Evolutionary conservation across 2,113 vertebrate species (phyloP).

Genomic region (Marmota flaviventris): DNA sequence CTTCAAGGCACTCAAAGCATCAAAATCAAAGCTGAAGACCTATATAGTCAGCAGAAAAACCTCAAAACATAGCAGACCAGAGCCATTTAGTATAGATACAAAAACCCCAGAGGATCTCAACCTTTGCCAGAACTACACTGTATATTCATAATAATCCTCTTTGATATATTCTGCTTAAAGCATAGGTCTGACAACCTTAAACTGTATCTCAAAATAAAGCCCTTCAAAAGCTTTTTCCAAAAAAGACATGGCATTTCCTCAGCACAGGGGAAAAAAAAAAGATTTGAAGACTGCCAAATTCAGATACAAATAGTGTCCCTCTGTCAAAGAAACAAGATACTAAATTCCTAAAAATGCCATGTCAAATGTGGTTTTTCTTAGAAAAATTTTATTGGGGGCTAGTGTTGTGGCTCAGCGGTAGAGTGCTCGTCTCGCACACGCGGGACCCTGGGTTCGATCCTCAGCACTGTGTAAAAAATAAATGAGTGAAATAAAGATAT

Average conservation of each 20-base stretch:
- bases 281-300: background rate
- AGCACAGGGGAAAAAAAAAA: background rate
- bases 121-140: conserved; percentile 37
- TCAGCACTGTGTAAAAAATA: too few relatives aligned
- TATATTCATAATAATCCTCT: conserved; percentile 49
- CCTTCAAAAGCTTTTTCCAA: conserved; percentile 58
- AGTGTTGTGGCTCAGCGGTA: too few relatives aligned
- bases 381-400: conserved; percentile 52
- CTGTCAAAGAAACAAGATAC: conserved; percentile 47
- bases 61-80: conserved; percentile 43
- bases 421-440: too few relatives aligned
- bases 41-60: conserved; percentile 68
- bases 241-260: conserved; percentile 43
- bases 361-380: conserved; percentile 38
- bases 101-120: conserved; percentile 21
- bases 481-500: too few relatives aligned
- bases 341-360: conserved; percentile 45
- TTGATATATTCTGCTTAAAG: conserved; percentile 52
- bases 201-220: conserved; percentile 61
- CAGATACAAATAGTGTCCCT: conserved; percentile 17
- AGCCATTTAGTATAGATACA: background rate
- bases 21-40: conserved; percentile 73
- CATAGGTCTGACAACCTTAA: background rate
- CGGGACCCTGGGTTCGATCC: too few relatives aligned
- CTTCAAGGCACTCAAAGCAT: conserved; percentile 69